Evolutionary conservation across 2,113 vertebrate species (phyloP).

Genomic region (Motacilla alba): DNA sequence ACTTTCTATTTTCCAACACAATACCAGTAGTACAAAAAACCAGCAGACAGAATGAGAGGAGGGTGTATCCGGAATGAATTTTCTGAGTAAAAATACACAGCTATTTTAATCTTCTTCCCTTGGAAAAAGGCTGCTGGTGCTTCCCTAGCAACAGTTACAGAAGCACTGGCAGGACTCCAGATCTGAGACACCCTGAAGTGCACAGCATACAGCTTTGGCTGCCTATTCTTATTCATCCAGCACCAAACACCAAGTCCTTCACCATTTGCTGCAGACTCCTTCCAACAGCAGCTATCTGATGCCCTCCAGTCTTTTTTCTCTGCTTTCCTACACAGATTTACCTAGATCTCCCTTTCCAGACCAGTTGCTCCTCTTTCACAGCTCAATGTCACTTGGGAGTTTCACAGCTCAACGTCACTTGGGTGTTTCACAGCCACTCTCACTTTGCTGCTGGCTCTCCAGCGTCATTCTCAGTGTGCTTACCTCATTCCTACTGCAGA

Average conservation of each 20-base stretch:
- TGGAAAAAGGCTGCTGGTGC: constrained; percentile 4
- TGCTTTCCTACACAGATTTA: not conserved
- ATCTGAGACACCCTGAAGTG: not conserved
- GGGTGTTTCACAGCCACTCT: too few species aligned
- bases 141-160: not conserved
- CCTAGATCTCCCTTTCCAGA: not conserved
- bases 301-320: not conserved
- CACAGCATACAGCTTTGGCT: not conserved
- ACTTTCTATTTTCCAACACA: not conserved
- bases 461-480: not conserved
- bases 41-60: not conserved
- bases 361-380: not conserved
- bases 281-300: not conserved
- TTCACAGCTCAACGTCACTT: not conserved
- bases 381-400: not conserved
- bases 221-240: not conserved
- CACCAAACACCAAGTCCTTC: not conserved
- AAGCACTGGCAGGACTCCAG: not conserved
- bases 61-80: not conserved
- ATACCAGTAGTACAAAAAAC: not conserved
- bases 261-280: not conserved
- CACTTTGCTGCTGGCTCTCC: not conserved
- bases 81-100: not conserved
- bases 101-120: constrained; percentile 7
- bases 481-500: not conserved